Evolutionary conservation across 2,888 invertebrate species (phyloP), one percentile per base, ranked within the genome.

Genomic region (Drosophila subsilvestris): DNA sequence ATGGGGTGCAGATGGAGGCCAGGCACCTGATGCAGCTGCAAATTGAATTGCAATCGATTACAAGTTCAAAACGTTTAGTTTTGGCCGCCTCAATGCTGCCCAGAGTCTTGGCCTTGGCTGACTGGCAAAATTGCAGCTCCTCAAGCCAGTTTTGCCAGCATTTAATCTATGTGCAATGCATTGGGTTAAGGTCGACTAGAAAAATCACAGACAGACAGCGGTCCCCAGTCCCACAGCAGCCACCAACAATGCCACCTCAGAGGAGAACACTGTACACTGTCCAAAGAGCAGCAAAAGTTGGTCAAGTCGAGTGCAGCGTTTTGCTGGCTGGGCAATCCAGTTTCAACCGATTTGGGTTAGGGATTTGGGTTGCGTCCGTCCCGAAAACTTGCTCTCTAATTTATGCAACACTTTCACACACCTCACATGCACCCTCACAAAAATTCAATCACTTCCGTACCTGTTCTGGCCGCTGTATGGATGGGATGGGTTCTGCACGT

Each of bases 101-200:
- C 74, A 82, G 53, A 32, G 76, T 75, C 79, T 77, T 83, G 81
- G 87, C 85, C 85, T 85, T 85, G 84, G 82, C 60, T 84, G 75
- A 72, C 80, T 78, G 67, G 84, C 86, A 84, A 75, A 78, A 85
- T 78, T 84, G 81, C 84, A 76, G 76, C 76, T 62, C 62, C 69
- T 72, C 69, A 62, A 50, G 63, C 65, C 67, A 65, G 86, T 84
- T 78, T 61, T 76, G 3, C 2, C 61, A 83, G 75, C 85, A 78
- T 75, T 86, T 81, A 79, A 86, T 78, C 80, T 86, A 83, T 83
- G 86, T 83, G 75, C 76, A 77, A 79, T 83, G 81, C 90, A 87
- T 89, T 90, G 80, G 90, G 90, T 90, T 90, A 90, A 90, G 90
- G 90, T 86, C 86, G 81, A 90, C 90, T 68, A 89, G 89, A 87